These are phyloP conservation scores for Leptonema lineaticorne DNA, from an alignment of 1,140 invertebrate species.

Conservation along the genomic window DNA sequence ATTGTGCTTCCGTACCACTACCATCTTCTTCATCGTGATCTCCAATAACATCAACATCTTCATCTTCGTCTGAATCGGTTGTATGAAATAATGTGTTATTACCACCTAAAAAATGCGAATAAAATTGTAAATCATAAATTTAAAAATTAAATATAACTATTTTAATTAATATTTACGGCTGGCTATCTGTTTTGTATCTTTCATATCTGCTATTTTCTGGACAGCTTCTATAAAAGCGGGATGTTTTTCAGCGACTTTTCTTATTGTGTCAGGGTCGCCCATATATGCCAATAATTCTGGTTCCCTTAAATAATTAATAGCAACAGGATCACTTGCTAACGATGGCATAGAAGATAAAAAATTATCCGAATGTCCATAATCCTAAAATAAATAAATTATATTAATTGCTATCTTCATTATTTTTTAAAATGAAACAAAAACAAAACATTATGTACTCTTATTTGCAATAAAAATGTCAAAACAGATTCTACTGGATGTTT, in stretches of 20 bases:
- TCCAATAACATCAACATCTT: conserved; percentile 29
- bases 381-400: not conserved
- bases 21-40: conserved; percentile 26
- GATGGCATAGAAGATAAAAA: conserved; percentile 26
- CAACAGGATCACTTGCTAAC: conserved; percentile 33
- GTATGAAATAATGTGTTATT: not conserved
- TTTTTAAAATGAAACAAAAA: not conserved
- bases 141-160: not conserved
- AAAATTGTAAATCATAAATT: not conserved
- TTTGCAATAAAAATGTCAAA: conserved; percentile 1
- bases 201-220: conserved; percentile 23
- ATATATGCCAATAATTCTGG: conserved; percentile 33
- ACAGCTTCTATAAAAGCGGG: conserved; percentile 31
- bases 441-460: not conserved
- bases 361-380: conserved; percentile 27
- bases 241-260: conserved; percentile 29
- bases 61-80: conserved; percentile 31
- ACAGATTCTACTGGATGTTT: not conserved
- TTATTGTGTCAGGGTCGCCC: conserved; percentile 28
- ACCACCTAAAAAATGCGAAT: not conserved
- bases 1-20: not conserved
- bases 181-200: not conserved
- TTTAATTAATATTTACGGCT: not conserved
- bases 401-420: not conserved
- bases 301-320: conserved; percentile 31